These are phyloP conservation scores for Radopholus similis DNA, from an alignment of 1,140 invertebrate genomes.

Conservation along the genomic window DNA sequence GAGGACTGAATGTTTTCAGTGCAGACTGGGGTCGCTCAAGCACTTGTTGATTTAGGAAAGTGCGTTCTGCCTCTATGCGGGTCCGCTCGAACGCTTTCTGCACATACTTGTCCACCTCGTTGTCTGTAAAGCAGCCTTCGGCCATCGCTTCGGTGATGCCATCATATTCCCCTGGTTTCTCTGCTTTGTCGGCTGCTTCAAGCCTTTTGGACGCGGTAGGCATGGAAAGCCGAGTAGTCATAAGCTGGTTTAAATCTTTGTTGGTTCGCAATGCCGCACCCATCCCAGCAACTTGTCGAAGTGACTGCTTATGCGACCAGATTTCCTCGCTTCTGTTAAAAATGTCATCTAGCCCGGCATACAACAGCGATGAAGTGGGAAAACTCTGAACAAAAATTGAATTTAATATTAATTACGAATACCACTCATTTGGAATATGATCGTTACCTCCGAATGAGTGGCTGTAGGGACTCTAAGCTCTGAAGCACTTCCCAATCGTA, in stretches of 20 bases:
- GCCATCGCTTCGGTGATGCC: neutral
- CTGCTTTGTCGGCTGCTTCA: neutral
- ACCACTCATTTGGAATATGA: neutral
- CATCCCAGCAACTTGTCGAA: slow-evolving; percentile 2
- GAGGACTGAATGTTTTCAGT: neutral
- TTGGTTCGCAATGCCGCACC: slow-evolving; percentile 11
- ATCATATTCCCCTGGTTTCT: neutral
- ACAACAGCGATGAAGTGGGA: slow-evolving; percentile 5
- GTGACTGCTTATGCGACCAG: slow-evolving; percentile 41
- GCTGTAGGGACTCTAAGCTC: neutral
- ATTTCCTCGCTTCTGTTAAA: slow-evolving; percentile 43
- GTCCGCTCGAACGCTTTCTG: slow-evolving; percentile 30
- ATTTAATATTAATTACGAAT: neutral
- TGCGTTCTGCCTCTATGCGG: slow-evolving; percentile 38
- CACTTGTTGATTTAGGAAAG: slow-evolving; percentile 44
- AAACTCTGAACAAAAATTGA: neutral
- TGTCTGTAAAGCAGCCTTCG: slow-evolving; percentile 1
- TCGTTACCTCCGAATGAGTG: neutral
- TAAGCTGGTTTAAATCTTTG: slow-evolving; percentile 20
- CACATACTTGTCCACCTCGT: slow-evolving; percentile 34
- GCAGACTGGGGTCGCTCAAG: slow-evolving; percentile 25
- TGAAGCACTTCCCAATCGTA: slow-evolving; percentile 3
- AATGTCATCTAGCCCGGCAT: slow-evolving; percentile 27
- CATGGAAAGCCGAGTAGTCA: neutral
- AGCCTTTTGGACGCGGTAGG: neutral